A percentile compares a stretch with the other conserved stretches of the same genome.
Evolutionary conservation across 1,140 invertebrate genomes (phyloP).

Genomic region (Meloidogyne hapla): DNA sequence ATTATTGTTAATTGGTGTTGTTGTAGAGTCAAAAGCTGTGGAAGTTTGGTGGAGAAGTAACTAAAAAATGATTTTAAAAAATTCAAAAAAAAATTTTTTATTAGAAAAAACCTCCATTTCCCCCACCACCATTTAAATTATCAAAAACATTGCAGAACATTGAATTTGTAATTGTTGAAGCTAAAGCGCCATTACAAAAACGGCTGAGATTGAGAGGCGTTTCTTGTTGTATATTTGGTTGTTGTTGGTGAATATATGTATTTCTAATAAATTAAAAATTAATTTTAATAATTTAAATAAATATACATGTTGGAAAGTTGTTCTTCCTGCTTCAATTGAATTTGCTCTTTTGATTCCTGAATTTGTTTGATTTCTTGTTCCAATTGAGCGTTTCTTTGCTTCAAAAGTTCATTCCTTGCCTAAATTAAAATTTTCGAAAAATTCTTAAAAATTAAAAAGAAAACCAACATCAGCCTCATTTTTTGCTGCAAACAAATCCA

Average conservation of each 20-base stretch:
- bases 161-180: not conserved
- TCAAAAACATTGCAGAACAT: constrained; percentile 3
- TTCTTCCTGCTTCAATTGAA: not conserved
- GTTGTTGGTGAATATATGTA: not conserved
- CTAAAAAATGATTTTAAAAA: not conserved
- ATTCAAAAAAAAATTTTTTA: no score
- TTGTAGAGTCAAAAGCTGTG: not conserved
- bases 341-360: not conserved
- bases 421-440: not conserved
- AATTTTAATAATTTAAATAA: not conserved
- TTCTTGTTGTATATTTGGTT: not conserved
- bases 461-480: not conserved
- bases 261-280: not conserved
- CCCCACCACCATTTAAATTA: not conserved
- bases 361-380: not conserved
- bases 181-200: not conserved
- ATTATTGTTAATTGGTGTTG: not conserved
- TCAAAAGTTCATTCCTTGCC: not conserved
- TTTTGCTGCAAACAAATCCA: not conserved
- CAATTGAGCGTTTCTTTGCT: not conserved
- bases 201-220: not conserved
- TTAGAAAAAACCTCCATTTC: not conserved
- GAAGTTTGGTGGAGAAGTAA: not conserved
- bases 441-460: not conserved
- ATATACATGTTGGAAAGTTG: not conserved